Evolutionary conservation across 2,888 invertebrate genomes (phyloP), one percentile per base, ranked within the genome.

Genomic region (Sarcophaga caerulescens): DNA sequence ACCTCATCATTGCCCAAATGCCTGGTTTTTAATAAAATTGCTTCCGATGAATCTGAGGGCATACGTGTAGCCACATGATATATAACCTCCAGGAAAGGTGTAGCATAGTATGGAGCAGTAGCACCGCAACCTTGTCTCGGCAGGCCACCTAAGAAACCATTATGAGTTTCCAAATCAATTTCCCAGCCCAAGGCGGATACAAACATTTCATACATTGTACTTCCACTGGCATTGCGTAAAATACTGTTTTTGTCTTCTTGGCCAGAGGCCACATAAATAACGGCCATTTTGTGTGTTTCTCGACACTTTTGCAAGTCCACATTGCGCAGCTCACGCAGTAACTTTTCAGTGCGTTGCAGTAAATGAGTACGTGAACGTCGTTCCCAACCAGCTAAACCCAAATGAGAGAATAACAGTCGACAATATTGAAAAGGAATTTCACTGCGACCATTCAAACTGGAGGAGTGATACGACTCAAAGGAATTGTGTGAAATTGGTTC

Each of bases 1-100:
- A 99, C 98, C 93, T 99, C 99, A 93, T 99, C 99, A 93, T 99
- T 99, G 69, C 99, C 99, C 88, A 99, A 94, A 94, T 99, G 99
- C 5, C 98, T 95, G 17, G 98, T 98, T 97, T 98, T 98, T 92
- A 97, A 97, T 75, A 98, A 94, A 89, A 98, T 95, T 83, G 97
- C 96, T 93, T 98, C 98, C 2, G 97, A 96, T 70, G 96, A 96
- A 90, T 97, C 97, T 0, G 97, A 97, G 11, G 98, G 98, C 97
- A 99, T 98, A 89, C 99, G 95, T 4, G 99, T 99, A 78, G 99
- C 97, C 71, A 99, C 99, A 93, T 99, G 99, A 94, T 98, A 99
- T 89, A 99, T 96, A 21, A 93, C 97, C 94, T 99, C 99, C 4
- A 97, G 94, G 87, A 98, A 98, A 77, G 98, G 97, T 6, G 98